phyloP scores from a whole-genome alignment of 1,140 invertebrate genomes.

The Anoplolepis gracilipes region DNA sequence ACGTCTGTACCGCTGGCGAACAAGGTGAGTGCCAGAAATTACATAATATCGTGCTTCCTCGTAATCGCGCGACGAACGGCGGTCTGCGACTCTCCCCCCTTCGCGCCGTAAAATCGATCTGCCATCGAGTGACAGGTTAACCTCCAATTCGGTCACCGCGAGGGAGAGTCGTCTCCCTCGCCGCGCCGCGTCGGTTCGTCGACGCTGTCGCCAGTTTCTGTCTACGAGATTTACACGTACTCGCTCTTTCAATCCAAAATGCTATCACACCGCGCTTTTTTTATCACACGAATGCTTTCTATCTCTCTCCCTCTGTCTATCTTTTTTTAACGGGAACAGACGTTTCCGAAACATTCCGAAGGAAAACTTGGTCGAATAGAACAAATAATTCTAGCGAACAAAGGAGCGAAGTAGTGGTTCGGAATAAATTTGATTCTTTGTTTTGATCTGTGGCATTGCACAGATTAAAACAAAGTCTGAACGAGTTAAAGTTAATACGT shows the following conservation, averaged over 20 bases:
- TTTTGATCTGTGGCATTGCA: no score
- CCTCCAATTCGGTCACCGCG: conserved; percentile 70
- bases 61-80: conserved; percentile 1
- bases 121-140: conserved; percentile 78
- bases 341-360: not conserved
- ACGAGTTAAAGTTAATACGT: not conserved
- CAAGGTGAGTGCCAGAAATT: conserved; percentile 68
- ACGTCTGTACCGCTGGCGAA: conserved; percentile 31
- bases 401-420: not conserved
- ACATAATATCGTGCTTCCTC: conserved; percentile 61
- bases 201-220: not conserved
- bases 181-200: not conserved
- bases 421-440: no score
- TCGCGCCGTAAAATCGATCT: conserved; percentile 71
- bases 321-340: not conserved
- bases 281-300: not conserved
- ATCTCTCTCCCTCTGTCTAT: not conserved
- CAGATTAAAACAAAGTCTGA: not conserved
- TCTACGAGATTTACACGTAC: not conserved
- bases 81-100: not conserved
- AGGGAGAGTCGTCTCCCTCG: not conserved
- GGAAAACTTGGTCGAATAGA: not conserved
- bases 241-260: not conserved
- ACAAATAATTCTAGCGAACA: not conserved
- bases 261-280: not conserved